Percentiles rank a stretch among this genome's conserved stretches.
These are phyloP conservation scores for Xanthorhoe spadicearia DNA, from an alignment of 2,888 invertebrate species.

Conservation along the genomic window DNA sequence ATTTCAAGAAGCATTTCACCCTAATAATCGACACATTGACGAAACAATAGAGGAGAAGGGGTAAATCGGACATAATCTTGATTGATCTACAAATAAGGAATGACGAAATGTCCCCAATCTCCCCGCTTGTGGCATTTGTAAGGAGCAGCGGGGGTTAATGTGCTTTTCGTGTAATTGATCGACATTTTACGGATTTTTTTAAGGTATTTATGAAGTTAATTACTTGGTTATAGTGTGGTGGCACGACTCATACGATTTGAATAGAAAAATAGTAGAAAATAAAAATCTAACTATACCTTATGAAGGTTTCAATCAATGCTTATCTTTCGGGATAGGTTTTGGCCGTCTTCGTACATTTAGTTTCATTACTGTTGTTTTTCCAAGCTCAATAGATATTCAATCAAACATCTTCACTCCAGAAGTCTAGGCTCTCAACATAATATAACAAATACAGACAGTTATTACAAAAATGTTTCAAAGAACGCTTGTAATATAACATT, in stretches of 20 bases:
- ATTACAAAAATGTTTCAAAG: background rate
- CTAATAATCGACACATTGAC: conserved; percentile 76
- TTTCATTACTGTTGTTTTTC: too few relatives aligned
- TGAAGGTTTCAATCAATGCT: too few relatives aligned
- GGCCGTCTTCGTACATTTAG: too few relatives aligned
- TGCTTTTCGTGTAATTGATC: conserved; percentile 41
- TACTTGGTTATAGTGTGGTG: conserved; percentile 5
- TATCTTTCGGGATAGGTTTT: too few relatives aligned
- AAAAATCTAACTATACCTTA: too few relatives aligned
- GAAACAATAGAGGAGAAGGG: conserved; percentile 75
- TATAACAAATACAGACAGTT: background rate
- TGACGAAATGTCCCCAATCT: conserved; percentile 43
- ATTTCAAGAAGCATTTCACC: conserved; percentile 58
- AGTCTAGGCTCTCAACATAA: too few relatives aligned
- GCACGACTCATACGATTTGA: conserved; percentile 10
- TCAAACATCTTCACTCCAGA: too few relatives aligned
- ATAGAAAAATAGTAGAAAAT: background rate
- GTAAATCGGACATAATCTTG: conserved; percentile 80
- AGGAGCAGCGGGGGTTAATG: conserved; percentile 37
- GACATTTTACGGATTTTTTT: conserved; percentile 28
- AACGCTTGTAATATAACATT: background rate
- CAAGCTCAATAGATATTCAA: too few relatives aligned
- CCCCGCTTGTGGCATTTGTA: conserved; percentile 36
- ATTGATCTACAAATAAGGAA: conserved; percentile 81
- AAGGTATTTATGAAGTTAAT: conserved; percentile 19